These are phyloP conservation scores for Prolemur simus DNA, from an alignment of 2,113 vertebrate genomes.

Conservation along the genomic window DNA sequence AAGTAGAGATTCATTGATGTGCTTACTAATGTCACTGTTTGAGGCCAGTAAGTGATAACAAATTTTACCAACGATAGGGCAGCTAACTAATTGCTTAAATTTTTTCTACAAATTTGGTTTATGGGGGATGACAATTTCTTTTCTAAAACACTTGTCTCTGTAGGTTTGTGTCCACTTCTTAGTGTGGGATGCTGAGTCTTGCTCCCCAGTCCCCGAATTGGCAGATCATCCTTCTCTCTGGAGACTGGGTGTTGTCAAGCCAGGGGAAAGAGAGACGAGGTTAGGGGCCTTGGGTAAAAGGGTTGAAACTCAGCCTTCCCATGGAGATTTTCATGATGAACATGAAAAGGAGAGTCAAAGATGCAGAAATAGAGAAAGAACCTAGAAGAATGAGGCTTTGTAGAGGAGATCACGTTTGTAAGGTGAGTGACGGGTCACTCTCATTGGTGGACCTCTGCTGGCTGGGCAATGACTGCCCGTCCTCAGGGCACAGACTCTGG, in stretches of 20 bases:
- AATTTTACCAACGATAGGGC: slow-evolving; percentile 29
- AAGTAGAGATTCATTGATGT: slow-evolving; percentile 56
- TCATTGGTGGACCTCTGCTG: background rate
- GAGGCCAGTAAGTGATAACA: slow-evolving; percentile 53
- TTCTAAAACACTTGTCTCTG: background rate
- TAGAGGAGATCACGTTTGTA: background rate
- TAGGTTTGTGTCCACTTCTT: background rate
- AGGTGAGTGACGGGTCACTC: background rate
- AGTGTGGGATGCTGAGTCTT: background rate
- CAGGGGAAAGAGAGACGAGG: background rate
- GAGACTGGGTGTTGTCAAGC: background rate
- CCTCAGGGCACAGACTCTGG: background rate
- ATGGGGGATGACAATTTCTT: background rate
- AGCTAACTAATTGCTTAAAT: background rate
- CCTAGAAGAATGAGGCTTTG: background rate
- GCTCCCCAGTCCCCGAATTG: background rate
- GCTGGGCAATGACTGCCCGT: background rate
- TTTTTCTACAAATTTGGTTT: background rate
- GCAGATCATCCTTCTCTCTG: background rate
- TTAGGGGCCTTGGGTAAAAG: background rate
- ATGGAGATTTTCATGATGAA: background rate
- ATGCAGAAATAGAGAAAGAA: background rate
- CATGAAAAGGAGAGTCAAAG: background rate
- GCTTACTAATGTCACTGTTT: slow-evolving; percentile 50
- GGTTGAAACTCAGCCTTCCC: background rate